Evolutionary conservation across 2,113 vertebrate species (phyloP).

Genomic region (Muntiacus muntjak): DNA sequence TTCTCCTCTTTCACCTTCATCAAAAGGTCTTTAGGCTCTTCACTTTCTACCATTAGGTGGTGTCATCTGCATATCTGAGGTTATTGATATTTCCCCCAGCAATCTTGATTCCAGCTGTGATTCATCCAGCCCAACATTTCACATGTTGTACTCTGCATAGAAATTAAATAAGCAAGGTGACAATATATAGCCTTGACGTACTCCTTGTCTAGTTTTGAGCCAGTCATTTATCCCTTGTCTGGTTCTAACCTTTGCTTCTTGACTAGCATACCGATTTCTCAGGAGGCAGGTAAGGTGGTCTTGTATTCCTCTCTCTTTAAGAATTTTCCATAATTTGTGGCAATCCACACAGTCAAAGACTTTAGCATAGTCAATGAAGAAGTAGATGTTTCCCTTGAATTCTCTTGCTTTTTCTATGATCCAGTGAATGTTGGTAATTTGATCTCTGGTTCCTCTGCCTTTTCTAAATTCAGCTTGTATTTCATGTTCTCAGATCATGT

Average conservation of each 20-base stretch:
- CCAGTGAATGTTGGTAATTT: background rate
- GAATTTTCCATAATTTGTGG: background rate
- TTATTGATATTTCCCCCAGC: background rate
- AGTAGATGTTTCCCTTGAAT: background rate
- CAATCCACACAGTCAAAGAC: background rate
- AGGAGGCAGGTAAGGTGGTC: background rate
- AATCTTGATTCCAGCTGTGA: background rate
- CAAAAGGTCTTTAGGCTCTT: background rate
- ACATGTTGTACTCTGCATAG: background rate
- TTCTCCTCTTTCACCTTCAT: background rate
- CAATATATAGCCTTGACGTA: background rate
- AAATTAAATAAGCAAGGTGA: background rate
- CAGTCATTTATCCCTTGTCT: background rate
- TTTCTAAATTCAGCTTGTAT: background rate
- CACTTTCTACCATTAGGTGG: background rate
- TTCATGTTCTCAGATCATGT: background rate
- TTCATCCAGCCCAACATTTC: background rate
- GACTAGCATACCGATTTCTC: background rate
- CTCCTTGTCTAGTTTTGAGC: background rate
- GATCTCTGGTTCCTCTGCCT: background rate
- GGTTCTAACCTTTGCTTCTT: background rate
- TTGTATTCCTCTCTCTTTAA: background rate
- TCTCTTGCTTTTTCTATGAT: background rate
- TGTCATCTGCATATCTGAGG: background rate
- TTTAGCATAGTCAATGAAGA: background rate